Percentiles rank a stretch among this genome's conserved stretches.
phyloP scores from a whole-genome alignment of 2,888 invertebrate species.

The Acleris sparsana region DNA sequence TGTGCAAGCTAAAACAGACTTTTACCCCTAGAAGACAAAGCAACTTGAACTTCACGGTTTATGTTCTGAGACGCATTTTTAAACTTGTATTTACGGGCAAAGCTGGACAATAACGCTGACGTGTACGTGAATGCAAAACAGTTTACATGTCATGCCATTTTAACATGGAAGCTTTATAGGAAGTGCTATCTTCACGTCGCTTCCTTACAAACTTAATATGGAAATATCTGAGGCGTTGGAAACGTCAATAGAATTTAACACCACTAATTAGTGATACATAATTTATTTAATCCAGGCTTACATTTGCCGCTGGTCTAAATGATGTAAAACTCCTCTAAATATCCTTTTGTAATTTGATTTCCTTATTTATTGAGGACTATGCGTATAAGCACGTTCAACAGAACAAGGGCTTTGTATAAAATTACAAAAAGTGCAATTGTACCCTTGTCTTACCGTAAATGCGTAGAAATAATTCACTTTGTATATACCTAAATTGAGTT shows the following conservation, averaged over 20 bases:
- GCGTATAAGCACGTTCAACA: too few relatives aligned
- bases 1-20: constrained; percentile 43
- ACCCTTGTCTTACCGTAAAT: too few relatives aligned
- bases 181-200: constrained; percentile 59
- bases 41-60: constrained; percentile 36
- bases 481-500: not conserved
- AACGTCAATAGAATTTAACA: constrained; percentile 9
- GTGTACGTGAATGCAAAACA: constrained; percentile 78
- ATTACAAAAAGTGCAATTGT: too few relatives aligned
- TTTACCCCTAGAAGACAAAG: constrained; percentile 40
- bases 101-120: constrained; percentile 75
- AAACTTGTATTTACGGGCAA: constrained; percentile 50
- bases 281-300: too few relatives aligned
- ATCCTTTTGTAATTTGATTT: too few relatives aligned
- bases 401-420: too few relatives aligned
- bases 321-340: too few relatives aligned
- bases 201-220: constrained; percentile 39
- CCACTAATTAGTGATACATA: constrained; percentile 12
- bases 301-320: too few relatives aligned
- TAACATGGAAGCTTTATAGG: constrained; percentile 69
- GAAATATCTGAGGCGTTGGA: constrained; percentile 28
- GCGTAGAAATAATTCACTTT: too few relatives aligned
- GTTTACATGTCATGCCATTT: constrained; percentile 72
- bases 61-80: not conserved
- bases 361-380: too few relatives aligned